A percentile compares a stretch with the other conserved stretches of the same genome.
phyloP scores from a whole-genome alignment of 1,140 invertebrate species.

The Ceratosolen fusciceps region DNA sequence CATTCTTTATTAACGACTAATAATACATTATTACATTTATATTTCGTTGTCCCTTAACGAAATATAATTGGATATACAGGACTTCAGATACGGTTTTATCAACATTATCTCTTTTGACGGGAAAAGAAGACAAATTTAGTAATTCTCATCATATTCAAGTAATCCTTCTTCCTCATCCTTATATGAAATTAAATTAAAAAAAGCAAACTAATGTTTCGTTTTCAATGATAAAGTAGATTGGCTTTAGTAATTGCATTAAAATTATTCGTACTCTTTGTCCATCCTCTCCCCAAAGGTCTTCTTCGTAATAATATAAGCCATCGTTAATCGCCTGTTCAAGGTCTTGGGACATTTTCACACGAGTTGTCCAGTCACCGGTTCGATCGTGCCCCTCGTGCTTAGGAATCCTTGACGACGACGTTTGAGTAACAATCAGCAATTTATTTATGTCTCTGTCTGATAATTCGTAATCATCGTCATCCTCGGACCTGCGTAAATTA shows the following conservation, averaged over 20 bases:
- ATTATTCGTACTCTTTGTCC: slow-evolving; percentile 59
- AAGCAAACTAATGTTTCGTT: no score
- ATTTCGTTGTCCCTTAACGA: no score
- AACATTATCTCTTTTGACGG: slow-evolving; percentile 61
- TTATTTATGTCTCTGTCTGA: slow-evolving; percentile 95
- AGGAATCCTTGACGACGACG: slow-evolving; percentile 72
- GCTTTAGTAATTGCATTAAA: no score
- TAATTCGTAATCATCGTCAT: slow-evolving; percentile 89
- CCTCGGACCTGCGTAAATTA: slow-evolving; percentile 77
- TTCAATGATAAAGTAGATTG: no score
- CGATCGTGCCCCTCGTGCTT: slow-evolving; percentile 93
- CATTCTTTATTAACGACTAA: slow-evolving; percentile 8
- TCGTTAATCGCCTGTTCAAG: slow-evolving; percentile 95
- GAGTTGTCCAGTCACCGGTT: slow-evolving; percentile 86
- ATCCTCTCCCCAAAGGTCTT: slow-evolving; percentile 83
- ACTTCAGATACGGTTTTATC: slow-evolving; percentile 52
- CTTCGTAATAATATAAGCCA: slow-evolving; percentile 94
- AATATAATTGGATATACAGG: not conserved
- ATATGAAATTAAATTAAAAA: no score
- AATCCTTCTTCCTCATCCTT: no score
- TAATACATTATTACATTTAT: not conserved
- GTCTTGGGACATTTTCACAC: slow-evolving; percentile 94
- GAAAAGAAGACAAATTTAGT: slow-evolving; percentile 70
- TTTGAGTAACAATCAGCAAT: slow-evolving; percentile 95
- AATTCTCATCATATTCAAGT: slow-evolving; percentile 59